phyloP scores from a whole-genome alignment of 2,888 invertebrate species.

The Cosmia trapezina region DNA sequence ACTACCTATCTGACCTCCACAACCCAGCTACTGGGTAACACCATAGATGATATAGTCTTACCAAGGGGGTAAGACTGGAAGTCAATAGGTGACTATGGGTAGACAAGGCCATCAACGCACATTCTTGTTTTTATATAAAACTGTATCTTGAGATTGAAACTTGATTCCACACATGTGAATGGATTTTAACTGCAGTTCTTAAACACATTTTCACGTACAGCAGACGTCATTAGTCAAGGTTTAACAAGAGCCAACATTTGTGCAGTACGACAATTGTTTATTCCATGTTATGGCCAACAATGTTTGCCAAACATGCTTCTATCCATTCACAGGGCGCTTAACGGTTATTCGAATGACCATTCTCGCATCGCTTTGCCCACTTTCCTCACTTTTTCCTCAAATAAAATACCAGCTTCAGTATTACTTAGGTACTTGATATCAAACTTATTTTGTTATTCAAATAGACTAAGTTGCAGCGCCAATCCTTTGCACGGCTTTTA shows the following conservation, averaged over 20 bases:
- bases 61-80: neutral
- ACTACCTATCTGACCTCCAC: neutral
- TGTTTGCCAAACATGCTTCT: constrained; percentile 38
- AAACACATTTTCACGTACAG: neutral
- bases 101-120: neutral
- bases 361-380: neutral
- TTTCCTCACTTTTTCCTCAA: constrained; percentile 5
- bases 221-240: neutral
- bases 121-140: neutral
- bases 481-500: constrained; percentile 28
- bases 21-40: neutral
- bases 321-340: constrained; percentile 23
- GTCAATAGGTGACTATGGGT: neutral
- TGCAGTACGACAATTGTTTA: neutral
- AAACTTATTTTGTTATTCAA: constrained; percentile 40
- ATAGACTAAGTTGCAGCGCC: constrained; percentile 40
- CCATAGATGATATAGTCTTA: too few species aligned
- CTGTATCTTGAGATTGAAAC: neutral
- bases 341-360: constrained; percentile 23
- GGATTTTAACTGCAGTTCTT: neutral
- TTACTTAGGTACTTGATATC: constrained; percentile 4
- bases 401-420: constrained; percentile 21
- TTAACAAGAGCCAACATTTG: neutral
- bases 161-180: neutral
- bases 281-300: constrained; percentile 10